Base-by-base conservation (phyloP, 2,888 invertebrate genomes). In the Leptinotarsa peninsularis region DNA sequence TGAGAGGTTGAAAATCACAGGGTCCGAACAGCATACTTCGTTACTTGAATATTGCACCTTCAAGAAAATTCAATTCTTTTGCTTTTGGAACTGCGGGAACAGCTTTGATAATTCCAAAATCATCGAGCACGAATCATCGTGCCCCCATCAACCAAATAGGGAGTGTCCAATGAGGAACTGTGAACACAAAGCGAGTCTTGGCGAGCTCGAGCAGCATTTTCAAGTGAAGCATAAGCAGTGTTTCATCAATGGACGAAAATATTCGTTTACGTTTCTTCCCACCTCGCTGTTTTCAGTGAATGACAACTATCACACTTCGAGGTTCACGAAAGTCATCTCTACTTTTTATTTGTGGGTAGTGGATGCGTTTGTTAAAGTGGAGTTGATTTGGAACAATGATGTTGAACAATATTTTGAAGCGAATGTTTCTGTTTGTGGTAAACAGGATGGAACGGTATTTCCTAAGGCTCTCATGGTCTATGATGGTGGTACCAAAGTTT, bases 41-140 rank as follows among this genome's bases (percentile, higher is more conserved):
- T 21, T n/a, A n/a, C 7, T 58, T 58, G 58, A 58, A 21, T 58
- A 58, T 58, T n/a, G 18, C 1, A 21, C n/a, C 58, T 58, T 18
- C 10, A 18, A 58, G 21, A 21, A 58, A 58, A 58, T 58, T 18
- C n/a, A 58, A 58, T 58, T n/a, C 21, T 58, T 58, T 58, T 58
- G 58, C 21, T 18, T n/a, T 0, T 58, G 58, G 58, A 18, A 58
- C 13, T 58, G 58, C 18, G 58, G 58, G 18, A 58, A 58, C n/a
- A 21, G n/a, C 10, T 58, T 58, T 18, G 18, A n/a, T 21, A 18
- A 58, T 58, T 17, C 13, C 4, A 21, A 58, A n/a, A 58, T 58
- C 23, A 21, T 58, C 18, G 58, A 58, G 2, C 58, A 58, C 18
- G 58, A 58, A 23, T 21, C 58, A 23, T 13, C 17, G 58, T 58